Evolutionary conservation across 2,888 invertebrate genomes (phyloP).

Genomic region (Lasiommata megera): DNA sequence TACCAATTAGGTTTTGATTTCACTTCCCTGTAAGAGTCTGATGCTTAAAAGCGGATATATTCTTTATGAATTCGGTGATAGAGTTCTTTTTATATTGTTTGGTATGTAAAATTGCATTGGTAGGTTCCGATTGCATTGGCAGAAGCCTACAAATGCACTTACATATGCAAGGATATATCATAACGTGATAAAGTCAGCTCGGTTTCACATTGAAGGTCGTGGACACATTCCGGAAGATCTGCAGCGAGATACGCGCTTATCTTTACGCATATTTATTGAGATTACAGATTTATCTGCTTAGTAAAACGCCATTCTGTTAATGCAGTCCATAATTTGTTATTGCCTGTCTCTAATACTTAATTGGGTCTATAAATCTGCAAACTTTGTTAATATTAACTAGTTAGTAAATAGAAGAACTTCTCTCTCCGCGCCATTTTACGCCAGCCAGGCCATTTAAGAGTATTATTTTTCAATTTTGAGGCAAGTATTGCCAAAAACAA

Average conservation of each 20-base stretch:
- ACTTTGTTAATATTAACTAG: not conserved
- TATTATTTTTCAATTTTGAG: too few species aligned
- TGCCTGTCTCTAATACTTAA: conserved; percentile 1
- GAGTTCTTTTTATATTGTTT: conserved; percentile 38
- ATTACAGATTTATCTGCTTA: conserved; percentile 20
- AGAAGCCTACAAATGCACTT: conserved; percentile 56
- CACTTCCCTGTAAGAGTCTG: conserved; percentile 50
- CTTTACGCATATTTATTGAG: conserved; percentile 22
- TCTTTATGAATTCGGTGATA: conserved; percentile 37
- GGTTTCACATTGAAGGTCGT: conserved; percentile 44
- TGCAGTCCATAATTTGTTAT: conserved; percentile 2
- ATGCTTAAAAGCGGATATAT: conserved; percentile 31
- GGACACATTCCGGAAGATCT: conserved; percentile 43
- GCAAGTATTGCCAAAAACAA: too few species aligned
- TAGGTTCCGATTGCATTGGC: conserved; percentile 63
- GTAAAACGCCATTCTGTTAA: conserved; percentile 14
- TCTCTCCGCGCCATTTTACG: too few species aligned
- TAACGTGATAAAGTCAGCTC: conserved; percentile 41
- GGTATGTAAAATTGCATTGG: conserved; percentile 35
- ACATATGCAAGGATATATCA: conserved; percentile 40
- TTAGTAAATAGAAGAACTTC: too few species aligned
- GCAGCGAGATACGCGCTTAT: conserved; percentile 31
- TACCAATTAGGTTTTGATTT: conserved; percentile 49
- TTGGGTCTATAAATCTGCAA: not conserved
- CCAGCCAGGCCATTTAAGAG: too few species aligned